Evolutionary conservation across 2,113 vertebrate genomes (phyloP).

Genomic region (Mohoua ochrocephala): DNA sequence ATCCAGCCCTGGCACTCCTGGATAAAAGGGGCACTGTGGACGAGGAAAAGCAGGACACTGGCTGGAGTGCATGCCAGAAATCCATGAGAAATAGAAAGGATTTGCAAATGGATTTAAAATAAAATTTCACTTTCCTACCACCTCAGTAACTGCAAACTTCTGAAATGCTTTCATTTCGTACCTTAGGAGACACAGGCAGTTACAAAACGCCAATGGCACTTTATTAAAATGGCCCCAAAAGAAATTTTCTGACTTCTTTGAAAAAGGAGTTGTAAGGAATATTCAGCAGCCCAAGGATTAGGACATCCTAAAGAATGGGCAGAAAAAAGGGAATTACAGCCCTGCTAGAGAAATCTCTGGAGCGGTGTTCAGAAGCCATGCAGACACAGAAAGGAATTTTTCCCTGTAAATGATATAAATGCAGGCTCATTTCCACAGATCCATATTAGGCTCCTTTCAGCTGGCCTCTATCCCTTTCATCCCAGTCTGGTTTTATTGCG

Average conservation of each 20-base stretch:
- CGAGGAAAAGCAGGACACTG: not conserved
- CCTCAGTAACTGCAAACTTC: not conserved
- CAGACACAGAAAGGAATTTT: constrained; percentile 23
- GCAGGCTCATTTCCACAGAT: not conserved
- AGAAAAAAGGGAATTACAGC: not conserved
- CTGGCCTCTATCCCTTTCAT: not conserved
- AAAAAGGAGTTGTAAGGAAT: not conserved
- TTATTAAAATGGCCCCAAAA: not conserved
- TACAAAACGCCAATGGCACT: not conserved
- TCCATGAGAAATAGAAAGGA: not conserved
- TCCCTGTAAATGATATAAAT: not conserved
- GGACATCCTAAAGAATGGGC: not conserved
- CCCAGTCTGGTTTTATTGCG: not conserved
- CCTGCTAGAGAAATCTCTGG: constrained; percentile 1
- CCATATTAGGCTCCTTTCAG: not conserved
- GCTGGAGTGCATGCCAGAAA: not conserved
- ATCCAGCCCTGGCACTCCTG: not conserved
- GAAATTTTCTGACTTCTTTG: not conserved
- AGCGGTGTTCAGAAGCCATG: not conserved
- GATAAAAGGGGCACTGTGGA: not conserved
- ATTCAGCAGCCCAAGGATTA: not conserved
- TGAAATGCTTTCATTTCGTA: not conserved
- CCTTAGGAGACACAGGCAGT: not conserved
- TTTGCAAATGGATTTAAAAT: not conserved
- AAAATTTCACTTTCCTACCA: not conserved